Evolutionary conservation across 2,113 vertebrate genomes (phyloP).

Genomic region (Chroicocephalus ridibundus): DNA sequence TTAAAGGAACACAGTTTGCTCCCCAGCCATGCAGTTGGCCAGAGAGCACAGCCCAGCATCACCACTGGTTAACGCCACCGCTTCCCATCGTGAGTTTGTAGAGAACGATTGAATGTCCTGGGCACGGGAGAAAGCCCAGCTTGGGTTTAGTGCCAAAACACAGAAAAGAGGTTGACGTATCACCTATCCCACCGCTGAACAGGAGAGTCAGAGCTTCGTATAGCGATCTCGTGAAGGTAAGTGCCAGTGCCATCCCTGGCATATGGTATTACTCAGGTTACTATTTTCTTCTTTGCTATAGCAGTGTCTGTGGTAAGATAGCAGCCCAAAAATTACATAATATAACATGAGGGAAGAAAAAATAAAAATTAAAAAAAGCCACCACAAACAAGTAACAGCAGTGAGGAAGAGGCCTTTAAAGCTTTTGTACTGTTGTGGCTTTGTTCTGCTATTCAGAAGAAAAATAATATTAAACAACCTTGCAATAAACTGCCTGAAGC

Average conservation of each 20-base stretch:
- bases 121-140: background rate
- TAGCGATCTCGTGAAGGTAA: background rate
- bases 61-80: accelerated
- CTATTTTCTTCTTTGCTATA: background rate
- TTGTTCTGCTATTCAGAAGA: background rate
- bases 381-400: background rate
- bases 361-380: background rate
- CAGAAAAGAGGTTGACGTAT: background rate
- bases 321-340: background rate
- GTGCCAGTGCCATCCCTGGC: background rate
- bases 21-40: accelerated
- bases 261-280: background rate
- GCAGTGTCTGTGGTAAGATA: background rate
- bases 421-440: background rate
- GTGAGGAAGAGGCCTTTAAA: background rate
- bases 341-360: accelerated
- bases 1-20: background rate
- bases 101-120: accelerated
- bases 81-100: accelerated
- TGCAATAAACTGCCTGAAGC: constrained; percentile 32
- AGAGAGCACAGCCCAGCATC: background rate
- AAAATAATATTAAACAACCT: background rate
- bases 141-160: background rate
- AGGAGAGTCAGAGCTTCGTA: background rate
- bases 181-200: background rate